Percentiles rank a stretch among this genome's conserved stretches.
phyloP scores from a whole-genome alignment of 2,797 vertebrate species.

The Catharus ustulatus region DNA sequence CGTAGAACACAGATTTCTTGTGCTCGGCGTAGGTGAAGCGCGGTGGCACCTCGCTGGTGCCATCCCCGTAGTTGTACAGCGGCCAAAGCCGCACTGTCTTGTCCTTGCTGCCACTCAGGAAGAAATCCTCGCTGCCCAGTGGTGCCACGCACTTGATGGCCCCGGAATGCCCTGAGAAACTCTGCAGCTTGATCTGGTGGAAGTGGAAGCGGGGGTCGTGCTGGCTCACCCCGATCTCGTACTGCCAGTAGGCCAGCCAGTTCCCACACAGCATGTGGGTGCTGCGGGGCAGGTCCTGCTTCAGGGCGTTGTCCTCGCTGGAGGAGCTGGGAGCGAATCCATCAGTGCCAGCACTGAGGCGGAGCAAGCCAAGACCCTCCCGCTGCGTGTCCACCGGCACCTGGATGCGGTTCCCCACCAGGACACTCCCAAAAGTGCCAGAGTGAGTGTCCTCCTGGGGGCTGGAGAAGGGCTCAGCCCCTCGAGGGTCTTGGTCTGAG shows the following conservation, averaged over 20 bases:
- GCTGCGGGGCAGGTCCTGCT: constrained; percentile 91
- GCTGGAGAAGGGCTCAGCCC: constrained; percentile 68
- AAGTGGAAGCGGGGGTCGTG: constrained; percentile 95
- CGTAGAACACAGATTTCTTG: constrained; percentile 92
- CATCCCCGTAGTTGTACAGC: constrained; percentile 93
- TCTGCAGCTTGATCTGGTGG: constrained; percentile 97
- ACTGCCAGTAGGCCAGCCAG: constrained; percentile 99
- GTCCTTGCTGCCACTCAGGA: constrained; percentile 96
- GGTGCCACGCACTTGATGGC: constrained; percentile 91
- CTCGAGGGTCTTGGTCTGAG: constrained; percentile 57
- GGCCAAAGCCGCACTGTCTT: constrained; percentile 95
- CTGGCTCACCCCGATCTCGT: constrained; percentile 95
- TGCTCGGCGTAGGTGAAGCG: constrained; percentile 88
- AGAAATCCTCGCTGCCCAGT: constrained; percentile 91
- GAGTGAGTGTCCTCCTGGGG: constrained; percentile 80
- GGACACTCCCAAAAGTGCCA: constrained; percentile 92
- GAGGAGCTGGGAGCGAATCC: constrained; percentile 74
- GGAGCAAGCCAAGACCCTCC: constrained; percentile 57
- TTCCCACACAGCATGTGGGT: constrained; percentile 91
- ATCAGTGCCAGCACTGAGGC: constrained; percentile 73
- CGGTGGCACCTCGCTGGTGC: constrained; percentile 86
- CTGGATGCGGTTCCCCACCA: constrained; percentile 97
- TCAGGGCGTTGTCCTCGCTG: constrained; percentile 85
- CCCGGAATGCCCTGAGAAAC: constrained; percentile 89
- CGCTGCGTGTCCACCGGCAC: constrained; percentile 82